Evolutionary conservation across 2,797 vertebrate species (phyloP).

Genomic region (Macrochelys suwanniensis): DNA sequence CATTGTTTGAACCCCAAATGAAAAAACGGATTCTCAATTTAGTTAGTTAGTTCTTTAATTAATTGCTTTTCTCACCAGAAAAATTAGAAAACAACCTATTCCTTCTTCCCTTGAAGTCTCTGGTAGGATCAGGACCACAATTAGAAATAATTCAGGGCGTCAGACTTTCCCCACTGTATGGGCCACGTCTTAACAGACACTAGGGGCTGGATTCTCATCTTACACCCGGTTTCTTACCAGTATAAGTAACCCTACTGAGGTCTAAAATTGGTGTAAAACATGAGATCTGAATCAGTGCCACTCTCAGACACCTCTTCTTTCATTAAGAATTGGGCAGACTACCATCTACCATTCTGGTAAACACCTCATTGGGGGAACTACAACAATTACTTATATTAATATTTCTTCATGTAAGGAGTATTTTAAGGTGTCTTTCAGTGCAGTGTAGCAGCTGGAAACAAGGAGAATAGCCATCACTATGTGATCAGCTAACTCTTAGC

Average conservation of each 20-base stretch:
- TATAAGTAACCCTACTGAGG: too few relatives aligned
- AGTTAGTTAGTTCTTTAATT: not conserved
- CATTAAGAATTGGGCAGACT: not conserved
- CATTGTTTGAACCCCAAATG: accelerated
- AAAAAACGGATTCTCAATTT: not conserved
- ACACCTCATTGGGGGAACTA: not conserved
- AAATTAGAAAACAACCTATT: accelerated
- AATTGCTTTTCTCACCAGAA: not conserved
- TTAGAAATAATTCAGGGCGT: not conserved
- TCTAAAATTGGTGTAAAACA: not conserved
- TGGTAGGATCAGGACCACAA: not conserved
- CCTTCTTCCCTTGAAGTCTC: not conserved
- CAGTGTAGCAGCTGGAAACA: not conserved
- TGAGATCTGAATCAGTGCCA: accelerated
- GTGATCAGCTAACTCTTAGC: accelerated
- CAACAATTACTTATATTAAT: accelerated
- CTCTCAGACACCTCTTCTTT: not conserved
- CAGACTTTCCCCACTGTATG: accelerated
- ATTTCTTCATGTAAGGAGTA: too few relatives aligned
- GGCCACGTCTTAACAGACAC: accelerated
- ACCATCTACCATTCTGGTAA: not conserved
- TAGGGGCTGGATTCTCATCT: accelerated
- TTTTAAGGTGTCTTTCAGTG: not conserved
- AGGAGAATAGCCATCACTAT: accelerated
- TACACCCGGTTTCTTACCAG: too few relatives aligned